phyloP scores from a whole-genome alignment of 2,113 vertebrate species.

The Pygoscelis adeliae region DNA sequence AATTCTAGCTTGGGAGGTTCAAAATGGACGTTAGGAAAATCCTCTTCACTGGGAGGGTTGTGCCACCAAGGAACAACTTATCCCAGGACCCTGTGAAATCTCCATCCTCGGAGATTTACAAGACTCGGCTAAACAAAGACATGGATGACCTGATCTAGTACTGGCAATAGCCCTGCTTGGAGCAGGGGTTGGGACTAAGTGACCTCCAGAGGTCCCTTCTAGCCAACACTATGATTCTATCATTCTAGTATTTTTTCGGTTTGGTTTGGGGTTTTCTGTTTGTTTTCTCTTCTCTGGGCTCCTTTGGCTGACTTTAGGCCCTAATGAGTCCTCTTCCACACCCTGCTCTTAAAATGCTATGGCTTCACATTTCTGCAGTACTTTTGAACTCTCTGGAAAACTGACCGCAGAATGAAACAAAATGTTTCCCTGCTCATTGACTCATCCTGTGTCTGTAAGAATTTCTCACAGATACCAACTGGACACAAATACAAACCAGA shows the following conservation, averaged over 20 bases:
- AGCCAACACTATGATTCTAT: neutral
- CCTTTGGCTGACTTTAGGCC: neutral
- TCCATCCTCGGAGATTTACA: neutral
- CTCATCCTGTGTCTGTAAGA: neutral
- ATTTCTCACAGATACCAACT: neutral
- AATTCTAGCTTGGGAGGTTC: neutral
- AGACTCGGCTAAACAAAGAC: neutral
- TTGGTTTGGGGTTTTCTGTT: constrained; percentile 18
- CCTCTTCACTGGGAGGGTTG: neutral
- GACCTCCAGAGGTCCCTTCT: neutral
- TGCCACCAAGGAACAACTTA: neutral
- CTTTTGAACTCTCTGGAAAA: neutral
- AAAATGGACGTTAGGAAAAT: neutral
- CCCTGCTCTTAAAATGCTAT: neutral
- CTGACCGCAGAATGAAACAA: neutral
- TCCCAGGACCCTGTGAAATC: neutral
- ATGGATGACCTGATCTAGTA: neutral
- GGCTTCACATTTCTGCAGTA: neutral
- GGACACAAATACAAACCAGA: neutral
- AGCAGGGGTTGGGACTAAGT: neutral
- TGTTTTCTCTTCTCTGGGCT: neutral
- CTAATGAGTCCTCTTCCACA: neutral
- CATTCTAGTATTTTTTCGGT: neutral
- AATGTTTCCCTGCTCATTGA: neutral
- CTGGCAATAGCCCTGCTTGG: neutral